Base-by-base conservation (phyloP, 2,113 vertebrate genomes). In the Perognathus longimembris region DNA sequence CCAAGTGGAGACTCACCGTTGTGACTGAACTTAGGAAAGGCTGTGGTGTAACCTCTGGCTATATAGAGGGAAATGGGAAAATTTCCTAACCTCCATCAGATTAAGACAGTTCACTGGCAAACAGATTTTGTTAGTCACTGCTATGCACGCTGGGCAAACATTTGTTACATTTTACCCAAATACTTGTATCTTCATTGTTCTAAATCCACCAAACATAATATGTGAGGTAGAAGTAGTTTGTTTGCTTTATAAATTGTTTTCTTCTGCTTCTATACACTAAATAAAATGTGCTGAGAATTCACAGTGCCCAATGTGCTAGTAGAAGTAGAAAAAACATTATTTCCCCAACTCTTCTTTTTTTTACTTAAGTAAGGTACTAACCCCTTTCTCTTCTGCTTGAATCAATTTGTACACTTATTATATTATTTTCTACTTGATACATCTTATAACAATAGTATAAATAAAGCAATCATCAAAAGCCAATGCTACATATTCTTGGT, bases 381-480 rank as follows among this genome's bases (percentile, higher is more conserved):
- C 38, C 6, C 45, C 85, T 94, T 87, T 36, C 38, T 94, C 28
- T 92, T 88, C 80, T 90, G 20, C 57, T 38, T 70, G 66, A 32
- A 28, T 83, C 66, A 87, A 63, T 88, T 92, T 59, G 45, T 83
- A n/a, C 67, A 81, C 88, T 93, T 93, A 96, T 86, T 92, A 77
- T 40, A 90, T 63, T 86, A 63, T 92, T 85, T 93, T 94, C 54
- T 61, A 75, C 28, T 79, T 61, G 30, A 83, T 88, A 54, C 12
- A 61, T 36, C 40, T 40, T 95, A 70, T 66, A 70, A 91, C 38
- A 92, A 82, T 71, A 11, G 42, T 84, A 54, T 64, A 69, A 93
- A 64, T 94, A 90, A 90, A 90, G 54, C 34, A 88, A 34, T 34
- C 70, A 91, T 63, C 26, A 67, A 79, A 94, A 89, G 34, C 50